phyloP scores from a whole-genome alignment of 2,113 vertebrate genomes.

The Callithrix jacchus region DNA sequence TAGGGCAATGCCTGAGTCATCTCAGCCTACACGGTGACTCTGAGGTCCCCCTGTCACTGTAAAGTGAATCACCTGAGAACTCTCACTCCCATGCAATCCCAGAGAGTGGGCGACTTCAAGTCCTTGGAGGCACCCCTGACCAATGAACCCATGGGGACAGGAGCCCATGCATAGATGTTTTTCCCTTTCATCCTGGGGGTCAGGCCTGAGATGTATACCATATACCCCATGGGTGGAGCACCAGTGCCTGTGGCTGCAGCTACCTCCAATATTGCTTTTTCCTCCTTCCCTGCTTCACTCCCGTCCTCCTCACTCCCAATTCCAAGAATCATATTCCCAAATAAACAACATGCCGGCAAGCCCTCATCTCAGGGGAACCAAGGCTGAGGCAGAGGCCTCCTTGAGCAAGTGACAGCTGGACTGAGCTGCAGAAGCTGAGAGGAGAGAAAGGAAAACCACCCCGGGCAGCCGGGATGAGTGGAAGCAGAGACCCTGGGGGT shows the following conservation, averaged over 20 bases:
- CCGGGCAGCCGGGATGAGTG: neutral
- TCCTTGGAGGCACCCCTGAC: neutral
- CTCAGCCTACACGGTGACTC: neutral
- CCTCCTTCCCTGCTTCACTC: neutral
- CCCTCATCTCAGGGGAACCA: neutral
- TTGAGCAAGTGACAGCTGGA: neutral
- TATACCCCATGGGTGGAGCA: fast-evolving
- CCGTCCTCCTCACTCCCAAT: neutral
- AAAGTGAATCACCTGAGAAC: neutral
- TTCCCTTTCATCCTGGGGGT: neutral
- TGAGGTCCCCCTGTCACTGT: neutral
- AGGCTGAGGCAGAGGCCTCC: neutral
- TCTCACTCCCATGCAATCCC: neutral
- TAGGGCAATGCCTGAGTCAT: neutral
- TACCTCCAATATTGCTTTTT: fast-evolving
- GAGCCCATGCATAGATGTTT: neutral
- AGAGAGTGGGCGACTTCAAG: fast-evolving
- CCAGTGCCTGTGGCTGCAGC: neutral
- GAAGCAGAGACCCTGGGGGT: too few species aligned
- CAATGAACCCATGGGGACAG: neutral
- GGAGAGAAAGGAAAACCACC: fast-evolving
- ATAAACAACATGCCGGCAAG: neutral
- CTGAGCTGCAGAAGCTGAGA: neutral
- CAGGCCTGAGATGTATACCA: neutral
- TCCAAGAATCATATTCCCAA: neutral